Base-by-base conservation (phyloP, 2,797 vertebrate genomes). In the Sebastolobus altivelis region DNA sequence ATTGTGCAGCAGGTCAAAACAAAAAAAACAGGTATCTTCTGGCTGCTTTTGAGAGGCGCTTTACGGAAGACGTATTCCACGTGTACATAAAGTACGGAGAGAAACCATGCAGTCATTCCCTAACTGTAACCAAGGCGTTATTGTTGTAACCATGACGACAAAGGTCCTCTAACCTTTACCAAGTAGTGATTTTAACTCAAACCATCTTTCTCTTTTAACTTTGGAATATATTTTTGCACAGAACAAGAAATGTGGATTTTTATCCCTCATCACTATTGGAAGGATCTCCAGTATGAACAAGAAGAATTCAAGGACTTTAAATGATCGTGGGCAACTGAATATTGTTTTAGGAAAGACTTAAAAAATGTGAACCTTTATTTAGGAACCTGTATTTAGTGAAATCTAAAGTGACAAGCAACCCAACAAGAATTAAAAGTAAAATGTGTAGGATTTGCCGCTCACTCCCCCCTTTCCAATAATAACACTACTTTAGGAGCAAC, bases 1-100 rank as follows among this genome's bases (percentile, higher is more conserved):
- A 35, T 73, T 27, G 72, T 29, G 40, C 54, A 81, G 38, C 10
- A 6, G 29, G 43, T 78, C 13, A 70, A 40, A 22, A 55, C 40
- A 63, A 11, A 38, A 65, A 10, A 54, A 22, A 4, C 49, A 3
- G 8, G 20, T 61, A 40, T 58, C 8, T 18, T 49, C 20, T 65
- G 37, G 37, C 7, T 52, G 35, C 60, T 56, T 7, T 7, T 46
- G 18, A 46, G 62, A 49, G 31, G 38, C 20, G 0, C 11, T 59
- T 66, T 72, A 27, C 6, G 8, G 9, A 60, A 49, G 4, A 49
- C 3, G 13, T 62, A 13, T 35, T 63, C 29, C 27, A 40, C 20
- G 18, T 61, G 27, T 27, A 16, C 3, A 52, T 22, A 33, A 63
- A 49, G 65, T 8, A 63, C 9, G 5, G n/a, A 16, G 9, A 43